Percentiles rank a stretch among this genome's conserved stretches.
Evolutionary conservation across 2,888 invertebrate genomes (phyloP).

Genomic region (Dicycla oo): DNA sequence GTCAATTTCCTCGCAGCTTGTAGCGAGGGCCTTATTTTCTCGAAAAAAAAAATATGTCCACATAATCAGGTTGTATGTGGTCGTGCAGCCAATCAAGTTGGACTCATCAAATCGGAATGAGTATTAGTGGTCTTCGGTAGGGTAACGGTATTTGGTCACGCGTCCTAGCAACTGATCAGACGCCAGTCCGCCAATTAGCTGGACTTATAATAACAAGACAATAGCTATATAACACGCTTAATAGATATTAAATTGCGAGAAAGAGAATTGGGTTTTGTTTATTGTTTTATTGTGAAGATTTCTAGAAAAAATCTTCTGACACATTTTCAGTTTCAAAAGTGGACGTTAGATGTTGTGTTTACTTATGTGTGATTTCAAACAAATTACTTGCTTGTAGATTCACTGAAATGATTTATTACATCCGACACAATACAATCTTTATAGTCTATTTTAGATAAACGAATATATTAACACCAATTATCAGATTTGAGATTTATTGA

Average conservation of each 20-base stretch:
- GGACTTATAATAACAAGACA: slow-evolving; percentile 42
- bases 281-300: slow-evolving; percentile 29
- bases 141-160: slow-evolving; percentile 76
- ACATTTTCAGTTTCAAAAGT: slow-evolving; percentile 35
- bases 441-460: slow-evolving; percentile 17
- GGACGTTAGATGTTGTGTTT: slow-evolving; percentile 23
- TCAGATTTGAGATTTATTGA: slow-evolving; percentile 4
- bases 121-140: slow-evolving; percentile 72
- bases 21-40: slow-evolving; percentile 33
- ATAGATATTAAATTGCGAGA: slow-evolving; percentile 36
- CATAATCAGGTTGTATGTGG: slow-evolving; percentile 63
- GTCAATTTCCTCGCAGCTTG: slow-evolving; percentile 41
- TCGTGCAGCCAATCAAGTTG: slow-evolving; percentile 66
- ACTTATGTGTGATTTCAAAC: slow-evolving; percentile 33
- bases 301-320: slow-evolving; percentile 30
- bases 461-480: slow-evolving; percentile 1
- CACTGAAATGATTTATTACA: slow-evolving; percentile 33
- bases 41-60: slow-evolving; percentile 46
- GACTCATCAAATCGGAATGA: slow-evolving; percentile 77
- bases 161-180: slow-evolving; percentile 69
- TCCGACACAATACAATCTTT: slow-evolving; percentile 26
- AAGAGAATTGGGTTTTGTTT: slow-evolving; percentile 27
- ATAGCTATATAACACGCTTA: slow-evolving; percentile 36
- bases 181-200: slow-evolving; percentile 51
- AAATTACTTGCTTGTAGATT: slow-evolving; percentile 39